Base-by-base conservation (phyloP, 1,140 invertebrate genomes). In the Calosoma granatense region DNA sequence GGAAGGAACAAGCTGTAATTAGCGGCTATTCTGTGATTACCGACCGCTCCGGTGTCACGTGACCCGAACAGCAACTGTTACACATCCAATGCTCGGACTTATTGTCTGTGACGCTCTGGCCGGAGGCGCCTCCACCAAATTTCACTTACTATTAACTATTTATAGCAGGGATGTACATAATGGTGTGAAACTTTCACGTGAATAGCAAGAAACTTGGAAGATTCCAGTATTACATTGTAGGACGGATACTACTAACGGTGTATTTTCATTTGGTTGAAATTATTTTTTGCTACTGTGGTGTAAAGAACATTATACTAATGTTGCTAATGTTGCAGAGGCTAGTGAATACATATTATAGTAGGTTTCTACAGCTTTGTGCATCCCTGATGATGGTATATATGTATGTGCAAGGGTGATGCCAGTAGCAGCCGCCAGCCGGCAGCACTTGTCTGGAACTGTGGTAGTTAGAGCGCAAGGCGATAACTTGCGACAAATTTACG, bases 1-100 rank as follows among this genome's bases (percentile, higher is more conserved):
- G n/a, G n/a, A n/a, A n/a, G n/a, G n/a, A n/a, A n/a, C n/a, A n/a
- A n/a, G n/a, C n/a, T n/a, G 59, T 65, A 65, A 65, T 65, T 64
- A 65, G 60, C 58, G 62, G 59, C 61, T 58, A 64, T 64, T 65
- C 64, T 64, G 59, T 61, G 59, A 62, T 65, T 65, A 65, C 62
- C 53, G 41, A 47, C 41, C 15, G 9, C 17, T 9, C 15, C 41
- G 9, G 41, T 58, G 60, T 59, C 64, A 65, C 64, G 62, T 65
- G 64, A 65, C 64, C 57, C 41, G 6, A 56, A 52, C 61, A 60
- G 55, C 56, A 61, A 61, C 51, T 60, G 43, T 52, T 59, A 55
- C 36, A 30, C 55, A 55, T 57, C 53, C 54, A 43, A 43, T 61
- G 54, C 56, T 57, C 54, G 57, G 30, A 52, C 41, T 60, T 60